Evolutionary conservation across 2,888 invertebrate genomes (phyloP).

Genomic region (Hybos culiciformis): DNA sequence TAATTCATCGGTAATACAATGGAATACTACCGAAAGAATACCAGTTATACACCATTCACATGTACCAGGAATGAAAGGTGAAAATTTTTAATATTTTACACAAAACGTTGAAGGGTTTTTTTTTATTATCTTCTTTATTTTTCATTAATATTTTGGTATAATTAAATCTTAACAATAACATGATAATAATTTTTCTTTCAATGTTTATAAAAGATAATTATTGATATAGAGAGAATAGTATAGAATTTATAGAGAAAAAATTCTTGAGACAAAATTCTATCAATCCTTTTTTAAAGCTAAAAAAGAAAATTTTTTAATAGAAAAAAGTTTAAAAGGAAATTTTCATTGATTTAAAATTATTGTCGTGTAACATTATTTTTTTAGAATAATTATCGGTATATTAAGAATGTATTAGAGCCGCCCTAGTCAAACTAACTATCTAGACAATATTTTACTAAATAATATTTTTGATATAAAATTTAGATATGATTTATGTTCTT

Average conservation of each 20-base stretch:
- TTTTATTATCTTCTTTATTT: neutral
- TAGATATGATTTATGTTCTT: no score
- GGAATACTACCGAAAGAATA: conserved; percentile 21
- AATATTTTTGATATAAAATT: no score
- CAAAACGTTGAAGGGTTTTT: neutral
- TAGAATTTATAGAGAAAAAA: neutral
- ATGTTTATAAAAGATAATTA: neutral
- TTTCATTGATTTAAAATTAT: no score
- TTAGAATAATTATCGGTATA: no score
- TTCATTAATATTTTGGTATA: neutral
- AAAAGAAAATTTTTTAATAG: no score
- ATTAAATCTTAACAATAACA: neutral
- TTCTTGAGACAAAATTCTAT: neutral
- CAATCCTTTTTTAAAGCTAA: no score
- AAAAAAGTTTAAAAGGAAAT: no score
- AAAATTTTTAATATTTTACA: conserved; percentile 4
- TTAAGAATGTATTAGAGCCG: no score
- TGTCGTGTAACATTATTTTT: no score
- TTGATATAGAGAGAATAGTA: neutral
- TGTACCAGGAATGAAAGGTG: conserved; percentile 32
- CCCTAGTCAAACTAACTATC: no score
- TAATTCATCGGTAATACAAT: conserved; percentile 20
- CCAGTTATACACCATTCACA: conserved; percentile 27
- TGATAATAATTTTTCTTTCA: neutral
- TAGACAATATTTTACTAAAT: no score